Evolutionary conservation across 92 coral and sea anemone species (phyloP).

Genomic region (Porites divaricata): DNA sequence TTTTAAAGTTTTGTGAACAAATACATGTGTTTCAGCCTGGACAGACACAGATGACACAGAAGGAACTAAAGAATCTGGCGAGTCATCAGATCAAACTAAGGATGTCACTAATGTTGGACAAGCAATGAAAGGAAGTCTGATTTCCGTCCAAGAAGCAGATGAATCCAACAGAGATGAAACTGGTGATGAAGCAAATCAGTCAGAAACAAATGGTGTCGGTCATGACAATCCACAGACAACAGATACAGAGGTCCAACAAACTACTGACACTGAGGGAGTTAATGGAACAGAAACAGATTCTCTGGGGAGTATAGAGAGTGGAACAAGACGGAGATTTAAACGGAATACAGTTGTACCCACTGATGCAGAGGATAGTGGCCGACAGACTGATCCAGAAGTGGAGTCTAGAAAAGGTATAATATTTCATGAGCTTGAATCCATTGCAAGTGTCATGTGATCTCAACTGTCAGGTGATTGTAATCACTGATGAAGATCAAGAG

Average conservation of each 20-base stretch:
- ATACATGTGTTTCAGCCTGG: constrained; percentile 77
- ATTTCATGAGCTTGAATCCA: too few relatives aligned
- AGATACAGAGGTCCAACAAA: constrained; percentile 77
- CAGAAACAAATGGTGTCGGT: constrained; percentile 51
- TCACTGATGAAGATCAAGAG: too few relatives aligned
- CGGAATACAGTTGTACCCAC: constrained; percentile 90
- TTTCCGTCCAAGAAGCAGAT: constrained; percentile 92
- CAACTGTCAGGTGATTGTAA: too few relatives aligned
- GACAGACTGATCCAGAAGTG: constrained; percentile 94
- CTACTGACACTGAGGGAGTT: constrained; percentile 77
- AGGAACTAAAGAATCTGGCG: constrained; percentile 78
- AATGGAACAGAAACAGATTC: constrained; percentile 93
- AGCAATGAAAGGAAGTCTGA: constrained; percentile 83
- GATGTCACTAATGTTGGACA: constrained; percentile 44
- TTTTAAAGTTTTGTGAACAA: background rate
- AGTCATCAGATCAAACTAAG: constrained; percentile 46
- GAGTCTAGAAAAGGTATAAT: constrained; percentile 83
- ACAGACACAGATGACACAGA: constrained; percentile 92
- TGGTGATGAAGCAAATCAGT: constrained; percentile 39
- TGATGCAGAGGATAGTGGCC: constrained; percentile 92
- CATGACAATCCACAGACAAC: constrained; percentile 77
- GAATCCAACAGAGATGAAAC: constrained; percentile 60
- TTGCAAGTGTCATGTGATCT: too few relatives aligned
- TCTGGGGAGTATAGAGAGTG: constrained; percentile 82
- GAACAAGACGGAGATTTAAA: constrained; percentile 75